These are phyloP conservation scores for Teleiodes luculella DNA, from an alignment of 2,888 invertebrate genomes.

Conservation along the genomic window DNA sequence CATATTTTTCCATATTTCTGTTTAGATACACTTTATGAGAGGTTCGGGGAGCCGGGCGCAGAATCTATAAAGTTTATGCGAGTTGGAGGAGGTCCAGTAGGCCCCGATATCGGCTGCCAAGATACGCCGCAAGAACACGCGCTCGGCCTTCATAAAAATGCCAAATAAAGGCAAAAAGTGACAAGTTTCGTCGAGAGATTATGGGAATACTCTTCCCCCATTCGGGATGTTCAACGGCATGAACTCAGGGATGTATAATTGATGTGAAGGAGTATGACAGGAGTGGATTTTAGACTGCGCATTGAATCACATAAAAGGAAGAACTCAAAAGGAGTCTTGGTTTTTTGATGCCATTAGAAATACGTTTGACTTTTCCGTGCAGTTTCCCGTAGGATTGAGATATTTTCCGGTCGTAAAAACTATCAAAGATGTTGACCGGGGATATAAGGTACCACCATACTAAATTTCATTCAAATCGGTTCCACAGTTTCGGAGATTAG, in stretches of 20 bases:
- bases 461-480: too few relatives aligned
- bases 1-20: slow-evolving; percentile 18
- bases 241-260: not conserved
- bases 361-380: too few relatives aligned
- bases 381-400: too few relatives aligned
- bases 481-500: too few relatives aligned
- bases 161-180: slow-evolving; percentile 24
- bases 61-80: slow-evolving; percentile 37
- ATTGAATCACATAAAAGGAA: too few relatives aligned
- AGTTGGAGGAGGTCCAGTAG: slow-evolving; percentile 41
- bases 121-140: slow-evolving; percentile 20
- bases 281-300: too few relatives aligned
- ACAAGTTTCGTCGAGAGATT: slow-evolving; percentile 16
- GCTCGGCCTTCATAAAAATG: slow-evolving; percentile 29
- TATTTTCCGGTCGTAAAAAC: too few relatives aligned
- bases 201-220: not conserved
- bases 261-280: not conserved
- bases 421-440: too few relatives aligned
- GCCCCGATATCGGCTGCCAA: slow-evolving; percentile 30
- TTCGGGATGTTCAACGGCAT: not conserved
- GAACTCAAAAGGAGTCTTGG: too few relatives aligned
- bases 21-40: slow-evolving; percentile 19
- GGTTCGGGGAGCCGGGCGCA: slow-evolving; percentile 13
- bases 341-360: not conserved
- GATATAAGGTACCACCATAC: too few relatives aligned